Evolutionary conservation across 2,797 vertebrate genomes (phyloP).

Genomic region (Melanotaenia parkinsoni): DNA sequence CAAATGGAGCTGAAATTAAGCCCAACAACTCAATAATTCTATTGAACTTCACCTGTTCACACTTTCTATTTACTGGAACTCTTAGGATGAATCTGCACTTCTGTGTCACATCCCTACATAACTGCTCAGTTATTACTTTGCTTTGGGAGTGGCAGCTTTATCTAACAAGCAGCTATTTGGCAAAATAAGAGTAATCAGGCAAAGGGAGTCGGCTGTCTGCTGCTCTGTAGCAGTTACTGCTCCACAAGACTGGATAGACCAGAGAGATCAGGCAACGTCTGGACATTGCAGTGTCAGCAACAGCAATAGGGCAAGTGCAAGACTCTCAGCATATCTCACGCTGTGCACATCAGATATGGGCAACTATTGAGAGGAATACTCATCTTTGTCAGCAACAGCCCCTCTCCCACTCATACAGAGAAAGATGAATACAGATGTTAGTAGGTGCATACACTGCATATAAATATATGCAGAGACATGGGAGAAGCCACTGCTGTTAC

Average conservation of each 20-base stretch:
- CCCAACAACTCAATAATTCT: neutral
- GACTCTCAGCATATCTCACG: slow-evolving; percentile 45
- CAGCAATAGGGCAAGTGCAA: slow-evolving; percentile 48
- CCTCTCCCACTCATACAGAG: neutral
- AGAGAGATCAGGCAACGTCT: slow-evolving; percentile 47
- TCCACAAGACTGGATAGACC: slow-evolving; percentile 50
- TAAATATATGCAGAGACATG: slow-evolving; percentile 17
- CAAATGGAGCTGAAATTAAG: slow-evolving; percentile 1
- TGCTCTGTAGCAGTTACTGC: slow-evolving; percentile 31
- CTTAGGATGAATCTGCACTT: slow-evolving; percentile 8
- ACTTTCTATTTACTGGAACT: slow-evolving; percentile 11
- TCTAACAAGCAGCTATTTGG: slow-evolving; percentile 32
- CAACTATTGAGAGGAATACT: slow-evolving; percentile 18
- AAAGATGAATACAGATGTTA: slow-evolving; percentile 25
- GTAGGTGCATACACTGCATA: neutral
- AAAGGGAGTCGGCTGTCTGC: slow-evolving; percentile 24
- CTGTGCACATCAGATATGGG: slow-evolving; percentile 31
- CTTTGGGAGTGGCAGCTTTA: slow-evolving; percentile 21
- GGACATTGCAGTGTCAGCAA: slow-evolving; percentile 71
- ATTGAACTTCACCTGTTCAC: neutral
- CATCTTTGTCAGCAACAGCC: slow-evolving; percentile 12
- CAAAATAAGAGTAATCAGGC: slow-evolving; percentile 29
- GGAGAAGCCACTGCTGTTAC: slow-evolving; percentile 21
- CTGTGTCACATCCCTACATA: neutral
- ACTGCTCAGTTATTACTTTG: slow-evolving; percentile 22